Percentiles rank a stretch among this genome's conserved stretches.
Conservation (phyloP, 2,113 vertebrate species). For the Plestiodon gilberti region DNA sequence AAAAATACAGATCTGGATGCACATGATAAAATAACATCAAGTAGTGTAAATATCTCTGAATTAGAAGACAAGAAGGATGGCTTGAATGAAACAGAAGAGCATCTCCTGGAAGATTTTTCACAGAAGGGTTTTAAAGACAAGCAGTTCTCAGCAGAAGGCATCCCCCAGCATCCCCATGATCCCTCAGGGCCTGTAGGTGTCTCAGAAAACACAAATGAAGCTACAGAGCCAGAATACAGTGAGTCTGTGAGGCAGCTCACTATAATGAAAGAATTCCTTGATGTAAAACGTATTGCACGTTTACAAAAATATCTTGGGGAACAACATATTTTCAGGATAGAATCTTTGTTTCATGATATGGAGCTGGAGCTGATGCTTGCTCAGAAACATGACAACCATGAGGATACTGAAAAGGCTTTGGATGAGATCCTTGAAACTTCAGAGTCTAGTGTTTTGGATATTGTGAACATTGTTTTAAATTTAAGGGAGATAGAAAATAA, state of each 20-base stretch:
- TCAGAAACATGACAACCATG: conserved; percentile 54
- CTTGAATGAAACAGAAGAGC: conserved; percentile 24
- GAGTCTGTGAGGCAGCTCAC: conserved; percentile 73
- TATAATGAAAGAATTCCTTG: conserved; percentile 81
- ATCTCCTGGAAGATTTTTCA: neutral
- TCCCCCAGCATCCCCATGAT: neutral
- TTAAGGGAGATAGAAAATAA: conserved; percentile 58
- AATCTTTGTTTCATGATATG: conserved; percentile 87
- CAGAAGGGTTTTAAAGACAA: conserved; percentile 1
- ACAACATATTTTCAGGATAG: conserved; percentile 78
- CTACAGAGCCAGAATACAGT: conserved; percentile 63
- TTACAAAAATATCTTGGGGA: conserved; percentile 82
- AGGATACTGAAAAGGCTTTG: conserved; percentile 80
- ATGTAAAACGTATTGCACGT: conserved; percentile 74
- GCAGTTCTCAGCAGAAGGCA: neutral
- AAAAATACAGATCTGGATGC: neutral
- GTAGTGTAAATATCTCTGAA: conserved; percentile 2
- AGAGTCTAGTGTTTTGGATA: conserved; percentile 83
- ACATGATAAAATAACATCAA: neutral
- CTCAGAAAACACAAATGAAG: neutral
- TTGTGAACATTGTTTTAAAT: conserved; percentile 86
- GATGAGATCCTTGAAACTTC: conserved; percentile 87
- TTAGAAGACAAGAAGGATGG: neutral
- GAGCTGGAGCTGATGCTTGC: conserved; percentile 80
- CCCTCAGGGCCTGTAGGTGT: neutral